Percentiles rank a stretch among this genome's conserved stretches.
phyloP scores from a whole-genome alignment of 2,888 invertebrate genomes.

The Halocaridina rubra region DNA sequence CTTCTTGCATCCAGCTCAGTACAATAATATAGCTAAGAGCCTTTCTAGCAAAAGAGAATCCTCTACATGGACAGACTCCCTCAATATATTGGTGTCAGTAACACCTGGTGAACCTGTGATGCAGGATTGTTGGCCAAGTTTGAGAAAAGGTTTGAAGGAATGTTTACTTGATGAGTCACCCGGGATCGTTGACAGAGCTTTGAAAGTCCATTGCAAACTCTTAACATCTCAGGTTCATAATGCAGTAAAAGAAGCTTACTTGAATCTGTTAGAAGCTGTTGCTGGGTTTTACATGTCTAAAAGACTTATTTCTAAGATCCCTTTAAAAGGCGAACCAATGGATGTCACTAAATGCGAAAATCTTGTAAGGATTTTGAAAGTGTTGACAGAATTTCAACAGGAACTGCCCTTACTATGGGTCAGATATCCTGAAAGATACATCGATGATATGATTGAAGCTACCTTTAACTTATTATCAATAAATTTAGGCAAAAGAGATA shows the following conservation, averaged over 20 bases:
- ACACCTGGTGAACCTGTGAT: conserved; percentile 63
- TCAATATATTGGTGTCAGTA: conserved; percentile 57
- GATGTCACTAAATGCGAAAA: conserved; percentile 37
- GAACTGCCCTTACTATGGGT: conserved; percentile 60
- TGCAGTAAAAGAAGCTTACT: conserved; percentile 59
- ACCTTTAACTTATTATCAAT: conserved; percentile 45
- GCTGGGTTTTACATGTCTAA: conserved; percentile 60
- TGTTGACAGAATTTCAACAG: conserved; percentile 52
- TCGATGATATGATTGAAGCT: conserved; percentile 48
- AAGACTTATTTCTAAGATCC: conserved; percentile 34
- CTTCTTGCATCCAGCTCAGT: conserved; percentile 58
- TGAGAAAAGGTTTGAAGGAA: conserved; percentile 50
- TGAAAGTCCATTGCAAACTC: conserved; percentile 60
- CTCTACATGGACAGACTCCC: conserved; percentile 32
- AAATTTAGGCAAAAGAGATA: conserved; percentile 10
- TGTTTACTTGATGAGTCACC: conserved; percentile 41
- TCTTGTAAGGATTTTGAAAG: conserved; percentile 46
- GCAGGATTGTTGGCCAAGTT: conserved; percentile 55
- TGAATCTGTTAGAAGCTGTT: conserved; percentile 54
- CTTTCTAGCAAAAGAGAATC: conserved; percentile 35
- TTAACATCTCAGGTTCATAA: conserved; percentile 59
- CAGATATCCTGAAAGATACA: conserved; percentile 58
- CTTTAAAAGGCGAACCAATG: conserved; percentile 24
- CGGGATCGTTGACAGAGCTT: conserved; percentile 56
- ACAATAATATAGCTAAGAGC: conserved; percentile 48